Evolutionary conservation across 2,888 invertebrate species (phyloP), one percentile per base, ranked within the genome.

Genomic region (Copidosoma aretas): DNA sequence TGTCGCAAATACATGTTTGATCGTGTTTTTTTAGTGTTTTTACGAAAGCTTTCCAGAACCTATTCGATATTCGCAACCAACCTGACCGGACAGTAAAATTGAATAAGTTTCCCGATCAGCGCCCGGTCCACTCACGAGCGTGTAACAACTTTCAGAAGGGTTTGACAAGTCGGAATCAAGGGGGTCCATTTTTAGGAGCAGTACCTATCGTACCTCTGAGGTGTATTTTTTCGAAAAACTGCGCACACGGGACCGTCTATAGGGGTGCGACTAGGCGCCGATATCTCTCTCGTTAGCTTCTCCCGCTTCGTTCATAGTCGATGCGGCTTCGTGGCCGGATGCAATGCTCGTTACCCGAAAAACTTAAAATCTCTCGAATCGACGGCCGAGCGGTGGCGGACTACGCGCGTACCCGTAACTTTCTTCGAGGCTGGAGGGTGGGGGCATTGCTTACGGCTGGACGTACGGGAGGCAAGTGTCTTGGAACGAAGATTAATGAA

Each of bases 401-500:
- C 4, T 46, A 8, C 17, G 43, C 43, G 43, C 12, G 12, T 8
- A 17, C 43, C 8, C 14, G 2, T 15, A 4, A 12, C 43, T n/a
- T n/a, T n/a, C n/a, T n/a, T n/a, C n/a, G n/a, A n/a, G n/a, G 43
- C 43, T 12, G 14, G 12, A 12, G 17, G 43, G 43, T 5, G 22
- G 10, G 17, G 8, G 17, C 4, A 49, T n/a, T 15, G 19, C 10
- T n/a, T n/a, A n/a, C n/a, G n/a, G n/a, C n/a, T n/a, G n/a, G n/a
- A 49, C 49, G 49, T 19, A 49, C 49, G 19, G 2, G 10, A 10
- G 15, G 49, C 21, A n/a, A n/a, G n/a, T n/a, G 39, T 17, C 46
- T 15, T 17, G 43, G 58, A 54, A 54, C 59, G 67, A 64, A 68
- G 68, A 68, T 64, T 68, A 68, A 68, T 68, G 68, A 54, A 58